Evolutionary conservation across 2,888 invertebrate genomes (phyloP).

Genomic region (Gonocerus acuteangulatus): DNA sequence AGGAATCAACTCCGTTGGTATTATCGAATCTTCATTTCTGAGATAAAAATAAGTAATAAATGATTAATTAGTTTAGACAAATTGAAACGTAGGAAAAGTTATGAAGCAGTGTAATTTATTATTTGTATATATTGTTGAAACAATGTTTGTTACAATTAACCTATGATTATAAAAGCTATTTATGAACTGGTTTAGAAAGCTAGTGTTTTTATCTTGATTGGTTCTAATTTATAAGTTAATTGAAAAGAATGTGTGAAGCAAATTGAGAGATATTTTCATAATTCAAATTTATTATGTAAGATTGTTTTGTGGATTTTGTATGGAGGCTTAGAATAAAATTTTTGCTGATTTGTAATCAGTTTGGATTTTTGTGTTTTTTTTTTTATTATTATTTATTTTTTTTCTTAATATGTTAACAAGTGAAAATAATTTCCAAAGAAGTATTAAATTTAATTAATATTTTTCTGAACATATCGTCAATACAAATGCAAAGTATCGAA

Average conservation of each 20-base stretch:
- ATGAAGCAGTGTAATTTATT: conserved; percentile 11
- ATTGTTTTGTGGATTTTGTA: conserved; percentile 17
- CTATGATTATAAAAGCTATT: conserved; percentile 11
- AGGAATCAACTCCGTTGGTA: not conserved
- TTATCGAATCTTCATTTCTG: conserved; percentile 2
- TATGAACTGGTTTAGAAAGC: conserved; percentile 16
- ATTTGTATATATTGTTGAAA: conserved; percentile 19
- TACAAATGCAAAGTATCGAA: no score
- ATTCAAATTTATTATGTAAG: conserved; percentile 6
- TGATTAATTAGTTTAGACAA: not conserved
- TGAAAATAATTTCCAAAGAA: no score
- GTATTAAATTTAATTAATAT: no score
- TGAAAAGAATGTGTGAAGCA: not conserved
- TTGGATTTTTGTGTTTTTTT: no score
- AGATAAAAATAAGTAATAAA: not conserved
- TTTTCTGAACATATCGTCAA: no score
- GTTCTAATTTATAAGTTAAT: not conserved
- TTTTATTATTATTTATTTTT: no score
- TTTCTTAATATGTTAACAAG: no score
- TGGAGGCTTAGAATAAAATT: conserved; percentile 5
- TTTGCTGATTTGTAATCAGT: conserved; percentile 15
- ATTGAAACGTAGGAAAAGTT: not conserved
- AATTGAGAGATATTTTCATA: conserved; percentile 11
- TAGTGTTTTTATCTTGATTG: conserved; percentile 14
- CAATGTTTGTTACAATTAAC: conserved; percentile 17